Evolutionary conservation across 1,140 invertebrate species (phyloP).

Genomic region (Cephus cinctus): DNA sequence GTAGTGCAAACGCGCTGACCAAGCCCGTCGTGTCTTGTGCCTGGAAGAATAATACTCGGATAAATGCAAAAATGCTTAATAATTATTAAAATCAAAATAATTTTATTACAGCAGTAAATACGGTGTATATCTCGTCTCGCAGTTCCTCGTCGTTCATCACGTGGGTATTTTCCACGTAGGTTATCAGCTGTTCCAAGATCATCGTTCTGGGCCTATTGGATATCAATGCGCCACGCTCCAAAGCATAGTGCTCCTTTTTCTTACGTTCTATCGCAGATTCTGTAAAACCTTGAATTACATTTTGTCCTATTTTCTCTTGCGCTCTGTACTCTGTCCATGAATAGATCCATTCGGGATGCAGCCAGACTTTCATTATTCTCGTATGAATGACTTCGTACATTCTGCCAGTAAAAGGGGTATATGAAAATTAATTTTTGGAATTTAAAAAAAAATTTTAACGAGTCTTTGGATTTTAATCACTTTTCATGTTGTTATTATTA

Average conservation of each 20-base stretch:
- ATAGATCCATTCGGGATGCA: slow-evolving; percentile 62
- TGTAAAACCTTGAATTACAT: slow-evolving; percentile 59
- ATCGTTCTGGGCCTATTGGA: slow-evolving; percentile 15
- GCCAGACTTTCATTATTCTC: slow-evolving; percentile 62
- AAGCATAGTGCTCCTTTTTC: slow-evolving; percentile 44
- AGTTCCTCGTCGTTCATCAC: slow-evolving; percentile 37
- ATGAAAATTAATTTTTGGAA: not conserved
- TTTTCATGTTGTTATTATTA: not conserved
- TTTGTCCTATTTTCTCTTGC: slow-evolving; percentile 51
- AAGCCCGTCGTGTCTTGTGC: slow-evolving; percentile 70
- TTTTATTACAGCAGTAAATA: slow-evolving; percentile 46
- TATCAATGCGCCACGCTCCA: slow-evolving; percentile 8
- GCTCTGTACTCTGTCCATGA: slow-evolving; percentile 50
- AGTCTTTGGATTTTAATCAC: not conserved
- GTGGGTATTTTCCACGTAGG: slow-evolving; percentile 22
- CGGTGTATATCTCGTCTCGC: slow-evolving; percentile 43
- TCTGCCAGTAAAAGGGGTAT: slow-evolving; percentile 35
- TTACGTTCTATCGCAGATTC: slow-evolving; percentile 51
- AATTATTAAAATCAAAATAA: slow-evolving; percentile 5
- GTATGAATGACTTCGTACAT: slow-evolving; percentile 49
- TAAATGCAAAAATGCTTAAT: not conserved
- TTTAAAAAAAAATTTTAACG: not conserved
- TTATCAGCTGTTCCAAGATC: slow-evolving; percentile 24
- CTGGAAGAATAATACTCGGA: slow-evolving; percentile 50
- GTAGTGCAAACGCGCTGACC: slow-evolving; percentile 47